Conservation (phyloP, 2,888 invertebrate species). For the Xestoiulus laeticollis region DNA sequence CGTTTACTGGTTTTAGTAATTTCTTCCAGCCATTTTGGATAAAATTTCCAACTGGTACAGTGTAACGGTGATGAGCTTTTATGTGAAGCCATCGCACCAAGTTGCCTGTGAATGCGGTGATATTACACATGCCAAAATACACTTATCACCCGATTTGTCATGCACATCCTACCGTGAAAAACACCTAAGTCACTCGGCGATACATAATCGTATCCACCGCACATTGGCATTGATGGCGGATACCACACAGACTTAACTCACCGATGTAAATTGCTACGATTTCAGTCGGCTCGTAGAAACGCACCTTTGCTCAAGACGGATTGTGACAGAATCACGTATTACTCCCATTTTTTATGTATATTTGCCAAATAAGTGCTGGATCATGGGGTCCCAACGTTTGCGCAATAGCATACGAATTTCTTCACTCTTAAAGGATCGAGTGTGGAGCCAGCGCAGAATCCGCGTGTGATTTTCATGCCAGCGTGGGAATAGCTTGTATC, state of each 20-base stretch:
- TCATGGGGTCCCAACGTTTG: not conserved
- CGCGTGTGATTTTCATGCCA: not conserved
- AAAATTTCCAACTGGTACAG: too few species aligned
- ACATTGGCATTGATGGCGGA: not conserved
- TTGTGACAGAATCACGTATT: not conserved
- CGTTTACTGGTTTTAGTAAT: not conserved
- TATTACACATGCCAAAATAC: too few species aligned
- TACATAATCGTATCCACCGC: not conserved
- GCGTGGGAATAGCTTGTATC: not conserved
- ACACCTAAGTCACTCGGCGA: not conserved
- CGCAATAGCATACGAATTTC: not conserved
- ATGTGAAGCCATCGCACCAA: too few species aligned
- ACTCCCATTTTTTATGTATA: slow-evolving; percentile 5
- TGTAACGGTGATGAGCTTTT: too few species aligned
- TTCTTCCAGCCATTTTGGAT: not conserved
- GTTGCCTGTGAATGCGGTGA: too few species aligned
- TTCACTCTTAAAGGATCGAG: not conserved
- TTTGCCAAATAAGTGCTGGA: slow-evolving; percentile 35
- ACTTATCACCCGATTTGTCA: too few species aligned
- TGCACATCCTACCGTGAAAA: not conserved
- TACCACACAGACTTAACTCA: too few species aligned
- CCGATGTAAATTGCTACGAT: not conserved
- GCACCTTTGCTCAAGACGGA: slow-evolving; percentile 18
- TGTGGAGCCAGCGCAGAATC: not conserved
- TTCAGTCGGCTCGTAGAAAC: not conserved